Percentiles rank a stretch among this genome's conserved stretches.
Evolutionary conservation across 1,140 invertebrate species (phyloP).

Genomic region (Drosophila parabipectinata): DNA sequence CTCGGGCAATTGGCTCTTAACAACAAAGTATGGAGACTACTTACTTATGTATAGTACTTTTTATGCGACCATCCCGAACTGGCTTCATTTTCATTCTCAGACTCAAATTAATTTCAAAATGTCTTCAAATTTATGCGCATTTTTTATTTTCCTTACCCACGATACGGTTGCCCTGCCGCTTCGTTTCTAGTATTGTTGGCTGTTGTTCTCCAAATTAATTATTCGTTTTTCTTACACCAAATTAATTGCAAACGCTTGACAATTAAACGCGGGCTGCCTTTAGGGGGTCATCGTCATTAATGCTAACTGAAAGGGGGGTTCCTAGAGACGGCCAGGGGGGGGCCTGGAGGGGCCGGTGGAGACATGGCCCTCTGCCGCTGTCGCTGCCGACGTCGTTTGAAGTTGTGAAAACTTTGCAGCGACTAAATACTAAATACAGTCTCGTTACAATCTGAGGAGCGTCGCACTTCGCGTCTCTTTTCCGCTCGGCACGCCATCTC

Average conservation of each 20-base stretch:
- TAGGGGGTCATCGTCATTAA: slow-evolving; percentile 58
- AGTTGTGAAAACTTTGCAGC: slow-evolving; percentile 79
- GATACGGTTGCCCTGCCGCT: slow-evolving; percentile 12
- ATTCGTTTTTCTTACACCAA: slow-evolving; percentile 76
- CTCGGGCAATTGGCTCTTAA: slow-evolving; percentile 2
- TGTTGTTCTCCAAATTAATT: slow-evolving; percentile 67
- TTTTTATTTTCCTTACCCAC: slow-evolving; percentile 26
- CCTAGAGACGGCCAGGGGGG: neutral
- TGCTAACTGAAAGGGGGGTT: slow-evolving; percentile 33
- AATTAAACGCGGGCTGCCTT: slow-evolving; percentile 66
- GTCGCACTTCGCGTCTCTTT: slow-evolving; percentile 30
- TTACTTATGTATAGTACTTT: neutral
- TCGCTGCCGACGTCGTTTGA: slow-evolving; percentile 42
- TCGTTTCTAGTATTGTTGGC: slow-evolving; percentile 5
- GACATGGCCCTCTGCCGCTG: slow-evolving; percentile 16
- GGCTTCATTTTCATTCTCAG: slow-evolving; percentile 29
- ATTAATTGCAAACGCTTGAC: slow-evolving; percentile 79
- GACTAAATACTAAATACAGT: slow-evolving; percentile 82
- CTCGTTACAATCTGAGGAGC: slow-evolving; percentile 81
- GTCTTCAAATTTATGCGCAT: slow-evolving; percentile 57
- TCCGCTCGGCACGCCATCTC: slow-evolving; percentile 40
- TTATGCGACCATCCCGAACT: slow-evolving; percentile 12
- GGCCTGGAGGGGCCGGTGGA: neutral
- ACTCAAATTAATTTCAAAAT: slow-evolving; percentile 54
- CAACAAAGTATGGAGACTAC: neutral